A percentile compares a stretch with the other conserved stretches of the same genome.
Evolutionary conservation across 2,797 vertebrate genomes (phyloP).

Genomic region (Spea hammondii): DNA sequence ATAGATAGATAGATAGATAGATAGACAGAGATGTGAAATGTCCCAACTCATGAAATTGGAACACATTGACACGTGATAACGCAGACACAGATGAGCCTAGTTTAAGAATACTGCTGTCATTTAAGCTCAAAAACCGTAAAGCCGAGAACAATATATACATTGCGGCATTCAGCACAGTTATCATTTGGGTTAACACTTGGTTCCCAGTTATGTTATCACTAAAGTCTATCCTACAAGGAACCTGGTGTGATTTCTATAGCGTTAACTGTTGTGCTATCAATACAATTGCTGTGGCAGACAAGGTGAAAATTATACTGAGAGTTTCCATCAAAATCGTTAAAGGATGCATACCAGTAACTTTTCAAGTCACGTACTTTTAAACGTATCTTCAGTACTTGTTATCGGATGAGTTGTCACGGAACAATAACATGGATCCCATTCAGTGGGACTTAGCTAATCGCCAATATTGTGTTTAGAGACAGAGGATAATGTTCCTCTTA

Average conservation of each 20-base stretch:
- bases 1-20: too few species aligned
- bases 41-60: too few species aligned
- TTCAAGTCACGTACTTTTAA: too few species aligned
- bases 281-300: neutral
- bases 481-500: too few species aligned
- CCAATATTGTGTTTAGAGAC: too few species aligned
- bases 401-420: neutral
- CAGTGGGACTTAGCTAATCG: too few species aligned
- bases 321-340: neutral
- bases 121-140: neutral
- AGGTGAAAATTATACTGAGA: neutral
- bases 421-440: neutral
- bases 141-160: neutral
- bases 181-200: conserved; percentile 4
- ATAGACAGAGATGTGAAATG: too few species aligned
- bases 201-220: neutral
- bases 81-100: too few species aligned
- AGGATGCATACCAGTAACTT: neutral
- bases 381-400: neutral
- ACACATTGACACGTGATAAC: too few species aligned
- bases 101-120: too few species aligned
- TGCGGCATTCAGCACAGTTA: neutral
- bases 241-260: neutral
- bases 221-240: neutral
- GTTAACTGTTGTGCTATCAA: conserved; percentile 1